Conservation (phyloP, 2,113 vertebrate species). For the Proterorhinus semilunaris region DNA sequence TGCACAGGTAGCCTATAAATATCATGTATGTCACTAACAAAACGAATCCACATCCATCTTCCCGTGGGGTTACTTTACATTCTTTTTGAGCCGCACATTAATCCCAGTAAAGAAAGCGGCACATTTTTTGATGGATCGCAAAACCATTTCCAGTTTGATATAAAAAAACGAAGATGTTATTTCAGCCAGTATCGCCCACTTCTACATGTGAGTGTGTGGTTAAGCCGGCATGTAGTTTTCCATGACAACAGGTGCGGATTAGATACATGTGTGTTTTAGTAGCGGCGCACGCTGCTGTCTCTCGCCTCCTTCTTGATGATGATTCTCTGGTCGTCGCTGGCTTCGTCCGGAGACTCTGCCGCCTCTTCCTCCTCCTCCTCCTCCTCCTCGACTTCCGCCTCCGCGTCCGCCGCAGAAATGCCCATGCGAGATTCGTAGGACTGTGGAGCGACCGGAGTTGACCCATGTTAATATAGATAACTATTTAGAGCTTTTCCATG, state of each 20-base stretch:
- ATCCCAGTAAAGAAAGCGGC: neutral
- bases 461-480: neutral
- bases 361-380: conserved; percentile 83
- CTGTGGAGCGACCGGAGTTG: conserved; percentile 34
- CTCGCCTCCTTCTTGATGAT: conserved; percentile 81
- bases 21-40: too few relatives aligned
- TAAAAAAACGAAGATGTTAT: neutral
- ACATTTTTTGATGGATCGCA: too few relatives aligned
- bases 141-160: too few relatives aligned
- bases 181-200: neutral
- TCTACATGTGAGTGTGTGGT: conserved; percentile 45
- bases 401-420: conserved; percentile 68
- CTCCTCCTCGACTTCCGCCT: conserved; percentile 66
- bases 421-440: conserved; percentile 79
- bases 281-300: conserved; percentile 78
- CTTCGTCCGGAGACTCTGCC: conserved; percentile 83
- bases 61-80: neutral
- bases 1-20: too few relatives aligned
- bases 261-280: conserved; percentile 68
- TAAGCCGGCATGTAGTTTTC: conserved; percentile 60
- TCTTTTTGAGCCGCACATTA: neutral
- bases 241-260: conserved; percentile 56
- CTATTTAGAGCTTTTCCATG: too few relatives aligned
- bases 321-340: conserved; percentile 82
- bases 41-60: neutral